These are phyloP conservation scores for Brotula barbata DNA, from an alignment of 2,797 vertebrate genomes.

Conservation along the genomic window DNA sequence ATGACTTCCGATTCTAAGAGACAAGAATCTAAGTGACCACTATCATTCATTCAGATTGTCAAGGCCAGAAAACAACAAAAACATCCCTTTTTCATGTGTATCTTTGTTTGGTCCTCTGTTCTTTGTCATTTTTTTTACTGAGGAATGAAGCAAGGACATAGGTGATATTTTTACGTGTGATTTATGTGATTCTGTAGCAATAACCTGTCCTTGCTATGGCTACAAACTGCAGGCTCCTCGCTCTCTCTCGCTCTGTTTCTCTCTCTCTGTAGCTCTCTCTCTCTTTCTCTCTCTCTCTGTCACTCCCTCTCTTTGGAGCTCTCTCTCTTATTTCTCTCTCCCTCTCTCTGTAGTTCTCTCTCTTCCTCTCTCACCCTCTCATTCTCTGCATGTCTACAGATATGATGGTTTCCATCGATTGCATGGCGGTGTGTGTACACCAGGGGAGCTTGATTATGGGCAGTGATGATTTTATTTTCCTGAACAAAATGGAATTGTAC, in stretches of 20 bases:
- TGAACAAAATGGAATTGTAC: not conserved
- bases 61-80: too few species aligned
- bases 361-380: too few species aligned
- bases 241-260: not conserved
- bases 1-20: too few species aligned
- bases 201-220: conserved; percentile 35
- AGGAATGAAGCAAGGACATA: conserved; percentile 23
- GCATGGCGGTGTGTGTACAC: conserved; percentile 4
- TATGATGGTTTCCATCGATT: too few species aligned
- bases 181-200: conserved; percentile 40
- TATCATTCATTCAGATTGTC: too few species aligned
- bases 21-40: too few species aligned
- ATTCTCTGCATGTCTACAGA: too few species aligned
- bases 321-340: too few species aligned
- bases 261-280: not conserved
- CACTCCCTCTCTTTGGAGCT: not conserved
- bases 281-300: not conserved
- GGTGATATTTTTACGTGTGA: conserved; percentile 29
- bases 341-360: too few species aligned
- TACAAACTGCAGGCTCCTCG: conserved; percentile 17
- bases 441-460: not conserved
- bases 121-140: conserved; percentile 9
- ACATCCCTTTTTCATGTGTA: too few species aligned
- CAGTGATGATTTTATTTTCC: not conserved
- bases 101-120: not conserved